A percentile compares a stretch with the other conserved stretches of the same genome.
Conservation (phyloP, 2,797 vertebrate genomes). For the Catostomus latipinnis region DNA sequence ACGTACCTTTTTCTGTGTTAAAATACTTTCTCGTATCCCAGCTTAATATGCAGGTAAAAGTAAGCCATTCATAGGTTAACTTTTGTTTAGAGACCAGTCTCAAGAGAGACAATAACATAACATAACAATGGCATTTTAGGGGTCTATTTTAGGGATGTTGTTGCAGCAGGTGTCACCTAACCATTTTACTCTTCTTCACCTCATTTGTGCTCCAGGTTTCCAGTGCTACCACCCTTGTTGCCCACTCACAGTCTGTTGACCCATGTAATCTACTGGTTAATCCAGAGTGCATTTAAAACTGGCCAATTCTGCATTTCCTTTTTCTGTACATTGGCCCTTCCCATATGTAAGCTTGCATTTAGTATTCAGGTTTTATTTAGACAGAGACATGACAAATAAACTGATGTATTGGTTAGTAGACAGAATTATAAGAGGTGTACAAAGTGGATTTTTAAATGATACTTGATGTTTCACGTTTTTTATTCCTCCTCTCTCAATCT, state of each 20-base stretch:
- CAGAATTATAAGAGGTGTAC: neutral
- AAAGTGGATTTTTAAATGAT: neutral
- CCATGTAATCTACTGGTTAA: conserved; percentile 71
- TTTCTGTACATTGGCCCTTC: neutral
- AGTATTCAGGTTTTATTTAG: neutral
- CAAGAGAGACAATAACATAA: too few species aligned
- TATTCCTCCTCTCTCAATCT: neutral
- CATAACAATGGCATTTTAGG: conserved; percentile 7
- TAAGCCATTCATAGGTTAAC: too few species aligned
- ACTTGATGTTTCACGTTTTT: neutral
- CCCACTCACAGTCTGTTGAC: conserved; percentile 67
- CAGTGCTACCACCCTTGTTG: conserved; percentile 69
- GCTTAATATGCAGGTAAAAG: too few species aligned
- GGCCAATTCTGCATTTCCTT: conserved; percentile 22
- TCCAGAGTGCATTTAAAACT: conserved; percentile 56
- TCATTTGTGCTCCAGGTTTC: conserved; percentile 68
- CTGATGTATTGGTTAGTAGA: neutral
- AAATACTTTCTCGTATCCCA: too few species aligned
- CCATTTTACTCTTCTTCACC: conserved; percentile 67
- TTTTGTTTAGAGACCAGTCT: too few species aligned
- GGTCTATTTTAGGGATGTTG: conserved; percentile 67
- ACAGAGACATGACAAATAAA: neutral
- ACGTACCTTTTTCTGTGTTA: too few species aligned
- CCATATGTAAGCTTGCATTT: neutral
- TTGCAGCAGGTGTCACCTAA: conserved; percentile 73